Conservation (phyloP, 2,797 vertebrate genomes). For the Cossypha caffra region DNA sequence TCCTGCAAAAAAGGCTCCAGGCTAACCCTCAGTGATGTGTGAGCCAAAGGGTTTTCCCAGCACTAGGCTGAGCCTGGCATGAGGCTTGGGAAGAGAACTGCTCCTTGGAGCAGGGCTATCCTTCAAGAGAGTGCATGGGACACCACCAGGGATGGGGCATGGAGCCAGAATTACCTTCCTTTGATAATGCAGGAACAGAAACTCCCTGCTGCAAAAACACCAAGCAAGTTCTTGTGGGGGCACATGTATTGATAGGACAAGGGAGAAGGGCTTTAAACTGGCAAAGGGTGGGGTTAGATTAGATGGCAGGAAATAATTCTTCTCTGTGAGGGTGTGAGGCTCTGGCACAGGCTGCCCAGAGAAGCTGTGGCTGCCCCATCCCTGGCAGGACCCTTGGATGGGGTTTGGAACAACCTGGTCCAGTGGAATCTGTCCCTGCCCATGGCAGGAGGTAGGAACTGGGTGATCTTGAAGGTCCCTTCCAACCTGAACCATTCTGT, state of each 20-base stretch:
- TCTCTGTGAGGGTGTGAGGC: not conserved
- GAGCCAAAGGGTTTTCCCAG: constrained; percentile 28
- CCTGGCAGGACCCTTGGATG: fast-evolving
- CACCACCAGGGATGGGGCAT: not conserved
- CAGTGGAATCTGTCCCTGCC: not conserved
- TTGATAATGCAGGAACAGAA: fast-evolving
- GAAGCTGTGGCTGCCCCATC: not conserved
- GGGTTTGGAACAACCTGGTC: fast-evolving
- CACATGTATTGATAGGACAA: not conserved
- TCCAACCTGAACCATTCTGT: not conserved
- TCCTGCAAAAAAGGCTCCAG: not conserved
- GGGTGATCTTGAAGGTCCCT: too few species aligned
- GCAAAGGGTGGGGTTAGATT: not conserved
- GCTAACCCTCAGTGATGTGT: not conserved
- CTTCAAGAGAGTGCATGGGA: not conserved
- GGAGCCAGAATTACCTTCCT: not conserved
- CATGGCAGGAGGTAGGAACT: not conserved
- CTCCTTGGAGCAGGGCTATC: not conserved
- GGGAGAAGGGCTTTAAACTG: not conserved
- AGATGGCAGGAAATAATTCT: not conserved
- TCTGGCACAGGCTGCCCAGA: fast-evolving
- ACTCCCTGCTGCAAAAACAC: not conserved
- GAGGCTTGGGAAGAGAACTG: not conserved
- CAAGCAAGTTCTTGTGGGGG: not conserved
- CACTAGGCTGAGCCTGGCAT: not conserved